A percentile compares a stretch with the other conserved stretches of the same genome.
phyloP scores from a whole-genome alignment of 2,888 invertebrate species.

The Elegia similella region DNA sequence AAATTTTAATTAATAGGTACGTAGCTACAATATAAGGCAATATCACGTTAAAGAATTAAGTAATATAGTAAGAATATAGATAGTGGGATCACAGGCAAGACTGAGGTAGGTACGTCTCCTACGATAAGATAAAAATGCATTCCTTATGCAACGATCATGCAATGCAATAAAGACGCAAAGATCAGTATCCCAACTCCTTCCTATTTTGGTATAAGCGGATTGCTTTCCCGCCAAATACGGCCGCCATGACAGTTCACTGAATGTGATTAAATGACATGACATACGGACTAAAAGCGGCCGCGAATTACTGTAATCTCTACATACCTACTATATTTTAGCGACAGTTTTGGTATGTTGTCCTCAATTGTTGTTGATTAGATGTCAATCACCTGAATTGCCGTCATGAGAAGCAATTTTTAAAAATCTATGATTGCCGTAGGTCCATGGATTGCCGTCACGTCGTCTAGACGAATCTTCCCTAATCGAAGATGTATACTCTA shows the following conservation, averaged over 20 bases:
- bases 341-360: constrained; percentile 47
- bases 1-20: no score
- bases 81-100: no score
- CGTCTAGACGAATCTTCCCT: no score
- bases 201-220: constrained; percentile 74
- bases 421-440: no score
- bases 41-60: no score
- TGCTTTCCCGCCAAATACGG: constrained; percentile 81
- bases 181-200: constrained; percentile 59
- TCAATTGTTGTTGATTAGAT: constrained; percentile 12
- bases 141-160: constrained; percentile 48
- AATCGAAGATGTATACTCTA: no score
- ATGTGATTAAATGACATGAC: constrained; percentile 73
- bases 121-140: constrained; percentile 52
- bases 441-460: no score
- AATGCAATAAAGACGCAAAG: constrained; percentile 71
- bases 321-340: constrained; percentile 30
- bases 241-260: constrained; percentile 73
- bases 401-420: no score
- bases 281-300: constrained; percentile 49
- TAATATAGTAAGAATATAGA: no score
- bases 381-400: not conserved
- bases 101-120: constrained; percentile 9
- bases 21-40: no score
- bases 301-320: constrained; percentile 38